Evolutionary conservation across 2,113 vertebrate genomes (phyloP).

Genomic region (Formicarius rufipectus): DNA sequence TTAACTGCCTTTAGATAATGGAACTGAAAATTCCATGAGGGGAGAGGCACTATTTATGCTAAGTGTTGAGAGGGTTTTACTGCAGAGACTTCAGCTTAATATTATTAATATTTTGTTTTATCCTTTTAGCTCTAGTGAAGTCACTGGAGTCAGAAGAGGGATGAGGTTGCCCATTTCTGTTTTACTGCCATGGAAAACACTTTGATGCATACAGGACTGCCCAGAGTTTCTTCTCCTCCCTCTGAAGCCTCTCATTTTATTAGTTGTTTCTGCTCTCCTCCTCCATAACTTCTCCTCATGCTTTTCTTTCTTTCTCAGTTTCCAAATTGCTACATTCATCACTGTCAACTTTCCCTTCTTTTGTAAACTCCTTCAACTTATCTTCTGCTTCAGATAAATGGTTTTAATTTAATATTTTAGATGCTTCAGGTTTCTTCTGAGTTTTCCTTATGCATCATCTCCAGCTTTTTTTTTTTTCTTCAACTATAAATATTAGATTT

Average conservation of each 20-base stretch:
- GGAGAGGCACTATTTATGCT: background rate
- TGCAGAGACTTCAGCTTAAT: conserved; percentile 20
- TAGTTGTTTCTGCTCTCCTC: background rate
- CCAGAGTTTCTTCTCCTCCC: conserved; percentile 24
- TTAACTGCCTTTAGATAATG: background rate
- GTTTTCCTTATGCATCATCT: conserved; percentile 13
- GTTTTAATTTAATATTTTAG: conserved; percentile 75
- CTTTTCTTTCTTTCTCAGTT: conserved; percentile 59
- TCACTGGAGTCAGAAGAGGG: conserved; percentile 19
- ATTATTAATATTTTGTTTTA: background rate
- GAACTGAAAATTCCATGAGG: background rate
- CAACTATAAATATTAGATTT: background rate
- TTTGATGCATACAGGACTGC: conserved; percentile 15
- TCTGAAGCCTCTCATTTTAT: conserved; percentile 26
- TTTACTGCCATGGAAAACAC: conserved; percentile 48
- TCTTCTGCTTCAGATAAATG: conserved; percentile 69
- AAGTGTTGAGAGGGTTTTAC: conserved; percentile 22
- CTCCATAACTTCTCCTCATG: conserved; percentile 25
- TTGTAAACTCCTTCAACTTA: conserved; percentile 63
- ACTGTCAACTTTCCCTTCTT: conserved; percentile 53
- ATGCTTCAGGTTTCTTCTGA: conserved; percentile 55
- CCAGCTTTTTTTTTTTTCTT: background rate
- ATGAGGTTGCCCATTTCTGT: conserved; percentile 26
- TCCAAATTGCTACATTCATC: conserved; percentile 72
- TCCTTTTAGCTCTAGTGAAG: background rate